These are phyloP conservation scores for Herpailurus yagouaroundi DNA, from an alignment of 2,113 vertebrate species.

Conservation along the genomic window DNA sequence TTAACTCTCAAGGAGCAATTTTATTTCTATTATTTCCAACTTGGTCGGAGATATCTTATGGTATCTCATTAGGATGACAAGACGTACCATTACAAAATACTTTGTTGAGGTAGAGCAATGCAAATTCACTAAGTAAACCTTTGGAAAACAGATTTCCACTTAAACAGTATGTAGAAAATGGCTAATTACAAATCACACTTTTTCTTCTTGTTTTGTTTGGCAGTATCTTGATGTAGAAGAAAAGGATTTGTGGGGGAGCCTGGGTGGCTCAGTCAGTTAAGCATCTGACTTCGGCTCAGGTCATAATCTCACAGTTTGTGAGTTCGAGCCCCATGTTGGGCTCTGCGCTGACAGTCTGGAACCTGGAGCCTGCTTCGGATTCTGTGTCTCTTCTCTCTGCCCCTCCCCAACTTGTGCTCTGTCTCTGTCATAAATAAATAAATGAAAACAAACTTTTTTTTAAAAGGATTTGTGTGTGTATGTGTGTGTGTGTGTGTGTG, in stretches of 20 bases:
- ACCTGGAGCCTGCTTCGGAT: too few species aligned
- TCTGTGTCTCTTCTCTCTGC: too few species aligned
- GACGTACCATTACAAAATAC: neutral
- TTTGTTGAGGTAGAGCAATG: neutral
- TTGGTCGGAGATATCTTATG: neutral
- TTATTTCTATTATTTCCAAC: conserved; percentile 25
- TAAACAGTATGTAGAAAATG: neutral
- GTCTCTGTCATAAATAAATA: too few species aligned
- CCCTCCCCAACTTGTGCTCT: too few species aligned
- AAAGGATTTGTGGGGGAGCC: neutral
- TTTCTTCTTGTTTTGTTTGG: neutral
- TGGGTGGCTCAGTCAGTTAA: too few species aligned
- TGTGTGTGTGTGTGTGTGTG: neutral
- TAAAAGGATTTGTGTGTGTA: neutral
- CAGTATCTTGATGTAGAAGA: neutral
- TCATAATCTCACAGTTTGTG: too few species aligned
- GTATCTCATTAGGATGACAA: neutral
- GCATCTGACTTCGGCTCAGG: too few species aligned
- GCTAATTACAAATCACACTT: neutral
- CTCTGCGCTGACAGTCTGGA: too few species aligned
- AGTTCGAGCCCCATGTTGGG: too few species aligned
- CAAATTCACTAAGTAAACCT: neutral
- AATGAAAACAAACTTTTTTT: too few species aligned
- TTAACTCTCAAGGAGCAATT: neutral
- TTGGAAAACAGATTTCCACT: neutral